Evolutionary conservation across 2,113 vertebrate species (phyloP).

Genomic region (Meriones unguiculatus): DNA sequence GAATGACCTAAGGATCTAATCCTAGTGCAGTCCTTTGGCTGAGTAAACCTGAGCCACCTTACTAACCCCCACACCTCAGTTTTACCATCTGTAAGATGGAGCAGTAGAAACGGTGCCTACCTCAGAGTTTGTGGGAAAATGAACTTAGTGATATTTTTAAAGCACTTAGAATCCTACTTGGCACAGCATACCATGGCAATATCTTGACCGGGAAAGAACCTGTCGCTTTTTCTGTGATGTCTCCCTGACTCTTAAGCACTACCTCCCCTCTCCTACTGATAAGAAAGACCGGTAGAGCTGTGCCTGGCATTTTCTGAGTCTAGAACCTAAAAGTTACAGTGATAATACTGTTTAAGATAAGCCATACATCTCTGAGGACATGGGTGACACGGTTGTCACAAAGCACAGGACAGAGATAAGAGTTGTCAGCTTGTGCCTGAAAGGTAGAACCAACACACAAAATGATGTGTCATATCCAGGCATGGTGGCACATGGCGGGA

Average conservation of each 20-base stretch:
- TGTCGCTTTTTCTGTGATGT: not conserved
- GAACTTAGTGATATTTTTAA: conserved; percentile 5
- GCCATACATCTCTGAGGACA: not conserved
- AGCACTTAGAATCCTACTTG: not conserved
- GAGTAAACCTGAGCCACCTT: not conserved
- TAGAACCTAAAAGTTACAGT: not conserved
- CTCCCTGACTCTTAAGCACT: not conserved
- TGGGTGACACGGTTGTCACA: not conserved
- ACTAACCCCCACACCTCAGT: not conserved
- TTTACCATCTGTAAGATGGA: not conserved
- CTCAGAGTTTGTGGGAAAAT: not conserved
- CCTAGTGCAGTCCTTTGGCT: not conserved
- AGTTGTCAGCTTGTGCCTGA: not conserved
- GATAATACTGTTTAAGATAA: not conserved
- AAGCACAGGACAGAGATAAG: not conserved
- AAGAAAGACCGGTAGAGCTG: not conserved
- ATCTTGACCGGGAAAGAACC: not conserved
- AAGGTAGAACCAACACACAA: not conserved
- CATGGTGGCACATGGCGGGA: not conserved
- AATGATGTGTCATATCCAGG: not conserved
- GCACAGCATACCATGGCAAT: not conserved
- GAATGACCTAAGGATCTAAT: not conserved
- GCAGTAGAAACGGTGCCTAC: not conserved
- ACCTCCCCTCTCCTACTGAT: not conserved
- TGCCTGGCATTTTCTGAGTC: not conserved